Base-by-base conservation (phyloP, 1,140 invertebrate species). In the Nasonia longicornis region DNA sequence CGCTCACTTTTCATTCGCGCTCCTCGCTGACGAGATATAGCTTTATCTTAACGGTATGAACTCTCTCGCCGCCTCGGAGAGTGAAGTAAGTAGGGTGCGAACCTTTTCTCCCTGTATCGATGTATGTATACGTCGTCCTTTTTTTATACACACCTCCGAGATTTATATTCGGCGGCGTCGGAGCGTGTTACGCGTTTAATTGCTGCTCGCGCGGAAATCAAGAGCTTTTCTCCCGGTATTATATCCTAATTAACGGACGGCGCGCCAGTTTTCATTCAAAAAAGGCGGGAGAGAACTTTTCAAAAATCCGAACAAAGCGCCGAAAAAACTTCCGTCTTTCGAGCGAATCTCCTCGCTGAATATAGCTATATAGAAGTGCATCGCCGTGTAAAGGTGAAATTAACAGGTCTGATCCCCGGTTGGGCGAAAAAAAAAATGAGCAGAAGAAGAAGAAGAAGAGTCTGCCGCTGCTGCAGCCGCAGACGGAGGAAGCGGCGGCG, bases 381-480 rank as follows among this genome's bases (percentile, higher is more conserved):
- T 80, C 79, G 26, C 72, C 64, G 79, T 70, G 64, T 77, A 71
- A 76, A 81, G 73, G 79, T 81, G 22, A 77, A 81, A 81, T 81
- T 76, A 81, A 76, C 79, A 71, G 79, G 79, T 81, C 66, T 66
- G 79, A 76, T 76, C 64, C 63, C 64, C 1, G 2, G 3, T 1
- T 38, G 26, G 26, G 48, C 6, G 16, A 58, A 42, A 64, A 52
- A 52, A 29, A 31, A 70, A 31, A 73, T 22, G 35, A 22, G 26
- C 26, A 71, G 71, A 79, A 26, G 16, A 58, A 4, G 26, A 8
- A 63, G 35, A 38, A 45, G 26, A 63, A 14, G 52, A 72, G 52
- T 20, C 16, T n/a, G 52, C 16, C 20, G 20, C 38, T 14, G 69
- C 26, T 14, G 69, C 26, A n/a, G 67, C 29, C 38, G 38, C 66